A percentile compares a stretch with the other conserved stretches of the same genome.
Conservation (phyloP, 1,140 invertebrate species). For the Portunus trituberculatus region DNA sequence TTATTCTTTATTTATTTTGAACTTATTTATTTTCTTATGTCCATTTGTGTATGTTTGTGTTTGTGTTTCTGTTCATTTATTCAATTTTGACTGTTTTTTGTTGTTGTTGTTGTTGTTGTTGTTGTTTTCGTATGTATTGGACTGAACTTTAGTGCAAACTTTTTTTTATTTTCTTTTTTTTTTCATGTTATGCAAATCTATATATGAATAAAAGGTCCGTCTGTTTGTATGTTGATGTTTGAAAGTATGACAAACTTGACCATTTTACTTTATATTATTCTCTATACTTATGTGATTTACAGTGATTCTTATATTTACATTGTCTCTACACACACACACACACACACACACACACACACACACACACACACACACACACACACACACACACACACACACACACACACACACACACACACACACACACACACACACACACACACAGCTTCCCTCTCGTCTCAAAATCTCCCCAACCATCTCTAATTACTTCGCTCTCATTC, state of each 20-base stretch:
- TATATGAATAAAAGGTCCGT: background rate
- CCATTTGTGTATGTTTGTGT: background rate
- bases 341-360: too few species aligned
- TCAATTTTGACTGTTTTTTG: background rate
- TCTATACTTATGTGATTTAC: background rate
- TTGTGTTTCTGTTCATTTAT: background rate
- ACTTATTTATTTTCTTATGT: background rate
- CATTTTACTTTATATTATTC: background rate
- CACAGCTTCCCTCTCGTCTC: background rate
- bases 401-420: constrained; percentile 38
- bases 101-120: background rate
- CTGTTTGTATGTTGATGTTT: background rate
- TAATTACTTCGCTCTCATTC: background rate
- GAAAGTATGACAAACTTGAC: background rate
- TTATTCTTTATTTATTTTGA: too few species aligned
- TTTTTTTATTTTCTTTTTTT: background rate
- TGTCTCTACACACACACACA: too few species aligned
- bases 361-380: too few species aligned
- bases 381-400: constrained; percentile 27
- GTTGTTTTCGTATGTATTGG: background rate
- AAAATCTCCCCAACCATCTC: background rate
- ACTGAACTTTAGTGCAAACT: background rate
- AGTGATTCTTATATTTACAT: too few species aligned
- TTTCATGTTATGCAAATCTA: background rate
- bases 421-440: constrained; percentile 38